Conservation (phyloP, 2,113 vertebrate genomes). For the Gadus macrocephalus region DNA sequence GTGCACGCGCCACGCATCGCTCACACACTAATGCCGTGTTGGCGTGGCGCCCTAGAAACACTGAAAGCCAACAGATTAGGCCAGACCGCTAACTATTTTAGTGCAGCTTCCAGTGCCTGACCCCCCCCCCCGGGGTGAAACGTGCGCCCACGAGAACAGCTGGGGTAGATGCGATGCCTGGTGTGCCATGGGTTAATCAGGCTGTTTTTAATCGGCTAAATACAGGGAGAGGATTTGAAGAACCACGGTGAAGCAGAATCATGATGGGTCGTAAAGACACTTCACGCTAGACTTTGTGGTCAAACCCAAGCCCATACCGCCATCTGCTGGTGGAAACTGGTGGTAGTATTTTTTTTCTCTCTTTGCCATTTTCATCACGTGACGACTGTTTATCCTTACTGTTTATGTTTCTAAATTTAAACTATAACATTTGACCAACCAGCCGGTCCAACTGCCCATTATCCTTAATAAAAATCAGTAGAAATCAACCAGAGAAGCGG, state of each 20-base stretch:
- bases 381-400: background rate
- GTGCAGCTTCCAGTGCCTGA: conserved; percentile 6
- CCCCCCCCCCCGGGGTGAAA: conserved; percentile 9
- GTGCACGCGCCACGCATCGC: background rate
- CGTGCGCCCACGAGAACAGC: conserved; percentile 18
- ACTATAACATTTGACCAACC: too few species aligned
- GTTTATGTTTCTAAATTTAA: background rate
- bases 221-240: too few species aligned
- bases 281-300: background rate
- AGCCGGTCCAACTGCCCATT: too few species aligned
- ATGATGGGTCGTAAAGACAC: too few species aligned
- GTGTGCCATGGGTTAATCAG: too few species aligned
- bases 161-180: background rate
- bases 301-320: conserved; percentile 40
- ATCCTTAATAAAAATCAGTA: too few species aligned
- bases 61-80: conserved; percentile 31
- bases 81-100: conserved; percentile 27
- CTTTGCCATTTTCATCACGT: background rate
- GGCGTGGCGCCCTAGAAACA: background rate
- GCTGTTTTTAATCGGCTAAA: too few species aligned
- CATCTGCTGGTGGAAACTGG: conserved; percentile 47
- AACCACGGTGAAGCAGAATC: too few species aligned
- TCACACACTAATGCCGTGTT: conserved; percentile 15
- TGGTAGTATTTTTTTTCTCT: background rate
- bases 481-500: too few species aligned